Conservation (phyloP, 2,113 vertebrate species). For the Strix aluco region DNA sequence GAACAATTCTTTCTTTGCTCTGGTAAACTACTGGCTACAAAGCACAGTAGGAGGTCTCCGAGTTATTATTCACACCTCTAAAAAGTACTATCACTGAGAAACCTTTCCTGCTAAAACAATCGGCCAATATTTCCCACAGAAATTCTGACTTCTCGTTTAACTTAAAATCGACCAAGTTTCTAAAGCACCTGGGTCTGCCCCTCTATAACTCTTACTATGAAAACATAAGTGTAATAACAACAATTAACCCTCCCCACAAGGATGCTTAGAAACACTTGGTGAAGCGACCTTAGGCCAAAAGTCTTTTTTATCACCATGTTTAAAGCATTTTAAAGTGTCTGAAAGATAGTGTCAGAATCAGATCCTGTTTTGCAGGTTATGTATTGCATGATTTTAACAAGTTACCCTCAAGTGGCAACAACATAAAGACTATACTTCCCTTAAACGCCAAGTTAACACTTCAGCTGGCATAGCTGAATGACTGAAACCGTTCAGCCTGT, state of each 20-base stretch:
- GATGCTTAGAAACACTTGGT: background rate
- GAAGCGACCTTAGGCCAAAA: background rate
- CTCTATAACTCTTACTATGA: background rate
- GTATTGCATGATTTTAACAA: rapidly evolving
- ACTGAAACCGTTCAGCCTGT: background rate
- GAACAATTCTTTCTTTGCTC: background rate
- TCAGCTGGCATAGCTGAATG: background rate
- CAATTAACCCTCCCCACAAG: background rate
- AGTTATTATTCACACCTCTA: background rate
- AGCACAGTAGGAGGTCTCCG: rapidly evolving
- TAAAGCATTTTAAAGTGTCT: rapidly evolving
- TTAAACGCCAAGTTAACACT: background rate
- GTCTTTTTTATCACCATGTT: background rate
- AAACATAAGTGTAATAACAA: background rate
- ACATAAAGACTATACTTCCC: rapidly evolving
- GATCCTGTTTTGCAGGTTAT: background rate
- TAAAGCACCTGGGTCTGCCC: background rate
- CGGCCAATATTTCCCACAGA: background rate
- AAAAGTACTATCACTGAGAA: background rate
- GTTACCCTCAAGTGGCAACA: background rate
- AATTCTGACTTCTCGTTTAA: background rate
- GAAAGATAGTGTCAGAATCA: background rate
- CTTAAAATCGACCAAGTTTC: background rate
- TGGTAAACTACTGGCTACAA: background rate
- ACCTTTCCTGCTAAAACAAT: background rate